A percentile compares a stretch with the other conserved stretches of the same genome.
Conservation (phyloP, 2,888 invertebrate species). For the Sepioteuthis lessoniana region DNA sequence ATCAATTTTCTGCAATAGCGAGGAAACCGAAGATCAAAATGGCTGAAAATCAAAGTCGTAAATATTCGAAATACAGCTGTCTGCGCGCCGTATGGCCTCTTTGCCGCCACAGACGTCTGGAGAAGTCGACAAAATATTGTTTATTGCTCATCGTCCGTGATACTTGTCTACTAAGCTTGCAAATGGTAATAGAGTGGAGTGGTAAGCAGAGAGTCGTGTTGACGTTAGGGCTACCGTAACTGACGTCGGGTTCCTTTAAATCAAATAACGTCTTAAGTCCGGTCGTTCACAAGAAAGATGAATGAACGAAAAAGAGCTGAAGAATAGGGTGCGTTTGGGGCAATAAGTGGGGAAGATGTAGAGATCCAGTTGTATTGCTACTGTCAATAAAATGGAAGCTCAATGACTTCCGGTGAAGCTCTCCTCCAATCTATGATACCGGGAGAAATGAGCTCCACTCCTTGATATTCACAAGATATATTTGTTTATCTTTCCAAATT, state of each 20-base stretch:
- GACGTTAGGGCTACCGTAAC: background rate
- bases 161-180: background rate
- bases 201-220: background rate
- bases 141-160: background rate
- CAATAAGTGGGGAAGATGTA: background rate
- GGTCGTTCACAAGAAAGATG: background rate
- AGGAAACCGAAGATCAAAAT: conserved; percentile 1
- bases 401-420: background rate
- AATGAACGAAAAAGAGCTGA: background rate
- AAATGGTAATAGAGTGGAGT: background rate
- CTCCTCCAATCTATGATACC: background rate
- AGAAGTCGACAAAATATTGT: conserved; percentile 8
- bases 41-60: background rate
- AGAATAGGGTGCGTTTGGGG: background rate
- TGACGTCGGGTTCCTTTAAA: background rate
- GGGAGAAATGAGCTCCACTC: background rate
- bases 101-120: background rate
- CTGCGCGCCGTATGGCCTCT: background rate
- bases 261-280: background rate
- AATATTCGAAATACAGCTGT: background rate
- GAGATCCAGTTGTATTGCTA: background rate
- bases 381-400: background rate
- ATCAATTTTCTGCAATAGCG: background rate
- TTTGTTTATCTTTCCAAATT: too few species aligned
- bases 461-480: too few species aligned